Evolutionary conservation across 1,140 invertebrate species (phyloP), one percentile per base, ranked within the genome.

Genomic region (Leptinotarsa undecemlineata): DNA sequence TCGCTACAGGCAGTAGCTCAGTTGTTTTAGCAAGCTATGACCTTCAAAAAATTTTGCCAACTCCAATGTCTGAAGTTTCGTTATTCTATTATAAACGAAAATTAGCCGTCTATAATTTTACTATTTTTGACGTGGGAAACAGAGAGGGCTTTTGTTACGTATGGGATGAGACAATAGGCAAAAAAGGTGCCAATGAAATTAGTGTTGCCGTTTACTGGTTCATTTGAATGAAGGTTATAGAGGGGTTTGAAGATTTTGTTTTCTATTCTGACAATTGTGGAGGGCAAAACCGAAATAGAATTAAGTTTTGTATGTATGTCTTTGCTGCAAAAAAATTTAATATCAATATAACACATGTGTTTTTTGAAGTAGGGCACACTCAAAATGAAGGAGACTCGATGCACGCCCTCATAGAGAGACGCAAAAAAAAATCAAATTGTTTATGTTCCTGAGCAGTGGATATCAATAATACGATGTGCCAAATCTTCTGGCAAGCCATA

Each of bases 201-300:
- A 47, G 68, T 47, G 26, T 48, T 21, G 33, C 26, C 17, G 13
- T 69, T 48, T 47, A 47, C 14, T 17, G 48, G 6, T 69, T 20
- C 57, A 51, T 69, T 20, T 8, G 57, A 51, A 51, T 17, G 15
- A 23, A 69, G 6, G 48, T 48, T n/a, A 51, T 14, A 20, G 19
- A 69, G n/a, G 21, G 33, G 14, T 6, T 23, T 26, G 15, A 67
- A 67, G 19, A 26, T 14, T 64, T 26, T 33, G 68, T 8, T 19
- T 69, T 69, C 48, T 69, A 69, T 17, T 69, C 68, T 15, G 68
- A 69, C 20, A 69, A 69, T 19, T 69, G 33, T 20, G 33, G 42
- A 13, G 64, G 64, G n/a, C 64, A 67, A 33, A 67, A 67, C 33
- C 8, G 64, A 26, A 67, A 67, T 57, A 14, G 51, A 57, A 57